Base-by-base conservation (phyloP, 2,113 vertebrate species). In the Gavialis gangeticus region DNA sequence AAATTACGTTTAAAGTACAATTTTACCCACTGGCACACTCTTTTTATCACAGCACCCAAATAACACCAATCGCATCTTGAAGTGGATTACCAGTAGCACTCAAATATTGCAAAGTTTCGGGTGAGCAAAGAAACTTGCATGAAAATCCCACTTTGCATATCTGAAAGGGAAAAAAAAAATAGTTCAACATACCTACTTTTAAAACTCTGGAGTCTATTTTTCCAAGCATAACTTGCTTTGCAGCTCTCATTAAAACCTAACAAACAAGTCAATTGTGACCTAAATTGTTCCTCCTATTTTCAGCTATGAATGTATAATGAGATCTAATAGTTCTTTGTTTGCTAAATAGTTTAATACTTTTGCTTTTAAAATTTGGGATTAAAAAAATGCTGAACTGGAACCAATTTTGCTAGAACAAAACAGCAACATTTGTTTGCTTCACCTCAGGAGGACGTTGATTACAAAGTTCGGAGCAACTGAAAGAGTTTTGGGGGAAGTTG, bases 281-380 rank as follows among this genome's bases (percentile, higher is more conserved):
- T 63, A 57, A 6, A 46, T 75, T 16, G 21, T 55, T 91, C 69
- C 4, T 88, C 25, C 37, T 55, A 4, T 89, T 81, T 67, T 64
- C 79, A 8, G 34, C 16, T 75, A 73, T 62, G 56, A 73, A 59
- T 71, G 11, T 75, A 80, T 25, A 92, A 82, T 15, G 84, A 76
- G 62, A 59, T 5, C 30, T 71, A 91, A 60, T 7, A 54, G 17
- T 78, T 85, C 6, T 71, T 75, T 21, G 21, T 58, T 4, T 57
- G 59, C 54, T 73, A 90, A 78, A 93, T 79, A 58, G 66, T 18
- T 85, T 90, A 67, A 8, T 25, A 2, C 22, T 6, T 67, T 80
- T 90, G 46, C 24, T 93, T 92, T 82, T 11, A 87, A 94, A 91
- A 30, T 60, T 3, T 54, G 16, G 67, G 5, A 79, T 90, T 96